A percentile compares a stretch with the other conserved stretches of the same genome.
Conservation (phyloP, 2,113 vertebrate species). For the Meleagris gallopavo region DNA sequence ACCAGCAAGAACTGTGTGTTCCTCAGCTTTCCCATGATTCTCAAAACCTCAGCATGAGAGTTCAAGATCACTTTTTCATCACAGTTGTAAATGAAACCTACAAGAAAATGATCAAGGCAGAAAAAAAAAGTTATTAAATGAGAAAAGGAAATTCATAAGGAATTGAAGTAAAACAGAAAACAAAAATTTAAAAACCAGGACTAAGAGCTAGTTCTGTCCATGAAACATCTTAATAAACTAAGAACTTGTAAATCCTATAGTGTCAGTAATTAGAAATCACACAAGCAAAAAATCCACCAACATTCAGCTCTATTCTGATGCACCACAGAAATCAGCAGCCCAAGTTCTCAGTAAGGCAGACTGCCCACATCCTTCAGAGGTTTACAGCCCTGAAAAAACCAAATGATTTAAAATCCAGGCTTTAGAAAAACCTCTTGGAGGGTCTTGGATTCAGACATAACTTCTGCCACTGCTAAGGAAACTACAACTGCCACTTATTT, state of each 20-base stretch:
- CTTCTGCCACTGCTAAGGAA: background rate
- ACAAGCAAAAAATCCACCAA: background rate
- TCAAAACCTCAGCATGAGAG: background rate
- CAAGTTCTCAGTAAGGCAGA: background rate
- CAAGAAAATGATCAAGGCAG: background rate
- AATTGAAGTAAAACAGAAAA: background rate
- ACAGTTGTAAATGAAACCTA: constrained; percentile 73
- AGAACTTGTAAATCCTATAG: background rate
- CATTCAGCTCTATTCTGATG: background rate
- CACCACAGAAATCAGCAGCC: background rate
- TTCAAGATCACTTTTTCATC: constrained; percentile 67
- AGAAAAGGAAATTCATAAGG: background rate
- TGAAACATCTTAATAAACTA: background rate
- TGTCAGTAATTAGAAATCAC: background rate
- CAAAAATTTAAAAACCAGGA: background rate
- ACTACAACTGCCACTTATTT: background rate
- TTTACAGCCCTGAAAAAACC: background rate
- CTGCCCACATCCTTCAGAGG: no score
- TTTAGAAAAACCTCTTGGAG: background rate
- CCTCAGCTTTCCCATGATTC: rapidly evolving
- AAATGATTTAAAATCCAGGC: background rate
- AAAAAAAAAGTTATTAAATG: background rate
- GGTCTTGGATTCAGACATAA: background rate
- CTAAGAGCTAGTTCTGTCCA: background rate
- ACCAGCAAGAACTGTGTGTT: background rate